Base-by-base conservation (phyloP, 1,140 invertebrate species). In the Adelges cooleyi region DNA sequence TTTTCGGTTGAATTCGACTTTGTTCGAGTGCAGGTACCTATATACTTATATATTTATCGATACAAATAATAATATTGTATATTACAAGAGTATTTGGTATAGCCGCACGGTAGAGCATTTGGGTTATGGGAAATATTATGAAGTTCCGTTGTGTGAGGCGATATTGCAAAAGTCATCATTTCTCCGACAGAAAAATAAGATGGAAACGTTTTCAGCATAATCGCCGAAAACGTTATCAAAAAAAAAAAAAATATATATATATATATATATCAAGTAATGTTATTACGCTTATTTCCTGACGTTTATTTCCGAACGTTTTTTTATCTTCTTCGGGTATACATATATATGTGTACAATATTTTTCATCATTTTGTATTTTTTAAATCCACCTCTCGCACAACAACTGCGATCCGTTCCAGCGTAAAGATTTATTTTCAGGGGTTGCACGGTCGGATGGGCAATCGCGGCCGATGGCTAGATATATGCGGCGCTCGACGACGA, bases 391-490 rank as follows among this genome's bases (percentile, higher is more conserved):
- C 56, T 40, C 42, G 56, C 38, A 62, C 56, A 62, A 62, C 56
- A 62, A 62, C 56, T 33, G 56, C n/a, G 56, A 62, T 62, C 56
- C 56, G 56, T 62, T 62, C 56, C 56, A 62, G 56, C 56, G 56
- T 62, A 48, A 62, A 62, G 56, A 62, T 62, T 62, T 62, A 62
- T 62, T 62, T 62, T 62, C 56, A 62, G 56, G 56, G 56, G 56
- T 62, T 62, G 56, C 56, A 62, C 56, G 56, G 56, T 62, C 42
- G 56, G 56, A 40, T 62, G 56, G 56, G 56, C 56, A 62, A 62
- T 62, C 42, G 56, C 56, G 56, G 56, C 56, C 56, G 56, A 62
- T 62, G 56, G 56, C 56, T 62, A 62, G 56, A 62, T 62, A 62
- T 42, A 33, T 22, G 46, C 56, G 11, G 29, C n/a, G n/a, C n/a